phyloP scores from a whole-genome alignment of 2,797 vertebrate species.

The Notolepis coatsorum region DNA sequence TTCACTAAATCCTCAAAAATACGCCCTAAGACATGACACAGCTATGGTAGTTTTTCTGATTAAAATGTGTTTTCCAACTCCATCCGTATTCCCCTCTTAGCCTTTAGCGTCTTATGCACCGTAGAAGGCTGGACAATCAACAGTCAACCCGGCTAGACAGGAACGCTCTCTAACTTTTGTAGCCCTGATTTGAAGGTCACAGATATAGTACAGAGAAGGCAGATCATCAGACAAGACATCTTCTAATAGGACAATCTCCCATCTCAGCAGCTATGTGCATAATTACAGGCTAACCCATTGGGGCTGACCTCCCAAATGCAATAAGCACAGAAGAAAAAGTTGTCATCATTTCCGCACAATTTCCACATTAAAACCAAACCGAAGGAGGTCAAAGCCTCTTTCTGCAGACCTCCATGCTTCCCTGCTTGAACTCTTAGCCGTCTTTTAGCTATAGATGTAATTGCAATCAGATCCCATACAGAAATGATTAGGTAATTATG shows the following conservation, averaged over 20 bases:
- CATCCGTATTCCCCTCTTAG: slow-evolving; percentile 1
- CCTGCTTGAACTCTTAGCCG: slow-evolving; percentile 58
- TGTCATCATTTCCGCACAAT: slow-evolving; percentile 46
- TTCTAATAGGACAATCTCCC: slow-evolving; percentile 64
- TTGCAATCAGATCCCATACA: slow-evolving; percentile 55
- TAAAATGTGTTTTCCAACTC: slow-evolving; percentile 26
- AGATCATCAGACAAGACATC: slow-evolving; percentile 52
- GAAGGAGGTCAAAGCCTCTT: slow-evolving; percentile 33
- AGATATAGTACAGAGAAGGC: slow-evolving; percentile 39
- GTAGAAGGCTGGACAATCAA: slow-evolving; percentile 34
- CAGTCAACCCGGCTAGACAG: slow-evolving; percentile 30
- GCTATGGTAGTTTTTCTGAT: slow-evolving; percentile 39
- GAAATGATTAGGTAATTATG: slow-evolving; percentile 70
- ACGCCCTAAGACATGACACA: slow-evolving; percentile 33
- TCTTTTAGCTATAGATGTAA: slow-evolving; percentile 38
- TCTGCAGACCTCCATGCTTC: slow-evolving; percentile 33
- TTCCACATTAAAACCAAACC: slow-evolving; percentile 45
- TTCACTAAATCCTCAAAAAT: slow-evolving; percentile 44
- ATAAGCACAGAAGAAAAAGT: slow-evolving; percentile 58
- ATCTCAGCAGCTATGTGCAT: slow-evolving; percentile 52
- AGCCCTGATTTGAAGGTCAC: slow-evolving; percentile 67
- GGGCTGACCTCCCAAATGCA: slow-evolving; percentile 67
- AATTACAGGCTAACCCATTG: slow-evolving; percentile 58
- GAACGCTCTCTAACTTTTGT: slow-evolving; percentile 54
- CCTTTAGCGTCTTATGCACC: slow-evolving; percentile 10